Conservation (phyloP, 1,140 invertebrate species). For the Drosophila ironensis region DNA sequence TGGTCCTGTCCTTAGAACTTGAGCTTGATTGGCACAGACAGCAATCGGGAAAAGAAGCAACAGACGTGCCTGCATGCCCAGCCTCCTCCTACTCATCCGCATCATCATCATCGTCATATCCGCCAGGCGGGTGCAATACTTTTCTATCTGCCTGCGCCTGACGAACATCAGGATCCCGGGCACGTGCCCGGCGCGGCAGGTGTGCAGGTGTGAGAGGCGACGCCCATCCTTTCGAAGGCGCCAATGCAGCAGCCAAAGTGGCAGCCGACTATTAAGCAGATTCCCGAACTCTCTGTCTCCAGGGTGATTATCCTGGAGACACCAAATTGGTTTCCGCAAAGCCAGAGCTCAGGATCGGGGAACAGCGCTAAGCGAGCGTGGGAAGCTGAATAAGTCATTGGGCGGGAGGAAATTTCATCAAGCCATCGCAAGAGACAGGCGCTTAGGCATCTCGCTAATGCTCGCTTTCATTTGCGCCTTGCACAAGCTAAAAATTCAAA, state of each 20-base stretch:
- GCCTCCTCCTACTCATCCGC: background rate
- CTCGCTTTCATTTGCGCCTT: constrained; percentile 69
- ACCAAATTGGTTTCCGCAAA: constrained; percentile 14
- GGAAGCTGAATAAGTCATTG: constrained; percentile 62
- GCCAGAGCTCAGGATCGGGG: constrained; percentile 38
- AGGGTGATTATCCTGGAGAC: constrained; percentile 57
- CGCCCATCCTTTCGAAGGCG: constrained; percentile 32
- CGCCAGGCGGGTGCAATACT: constrained; percentile 25
- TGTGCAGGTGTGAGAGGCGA: constrained; percentile 1
- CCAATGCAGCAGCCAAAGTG: constrained; percentile 27
- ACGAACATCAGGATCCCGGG: constrained; percentile 17
- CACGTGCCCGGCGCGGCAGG: constrained; percentile 19
- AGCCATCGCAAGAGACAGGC: constrained; percentile 18
- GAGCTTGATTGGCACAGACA: constrained; percentile 45
- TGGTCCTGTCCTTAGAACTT: constrained; percentile 21
- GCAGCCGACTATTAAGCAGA: constrained; percentile 41
- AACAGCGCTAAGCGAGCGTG: constrained; percentile 13
- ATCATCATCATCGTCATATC: constrained; percentile 16
- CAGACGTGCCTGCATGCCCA: constrained; percentile 24
- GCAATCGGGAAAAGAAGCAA: constrained; percentile 14
- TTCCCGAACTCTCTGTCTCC: constrained; percentile 12
- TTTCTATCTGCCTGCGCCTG: constrained; percentile 10
- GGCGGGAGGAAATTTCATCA: constrained; percentile 54
- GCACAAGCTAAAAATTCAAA: constrained; percentile 76
- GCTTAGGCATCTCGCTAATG: constrained; percentile 56